phyloP scores from a whole-genome alignment of 2,113 vertebrate species.

The Naja naja region DNA sequence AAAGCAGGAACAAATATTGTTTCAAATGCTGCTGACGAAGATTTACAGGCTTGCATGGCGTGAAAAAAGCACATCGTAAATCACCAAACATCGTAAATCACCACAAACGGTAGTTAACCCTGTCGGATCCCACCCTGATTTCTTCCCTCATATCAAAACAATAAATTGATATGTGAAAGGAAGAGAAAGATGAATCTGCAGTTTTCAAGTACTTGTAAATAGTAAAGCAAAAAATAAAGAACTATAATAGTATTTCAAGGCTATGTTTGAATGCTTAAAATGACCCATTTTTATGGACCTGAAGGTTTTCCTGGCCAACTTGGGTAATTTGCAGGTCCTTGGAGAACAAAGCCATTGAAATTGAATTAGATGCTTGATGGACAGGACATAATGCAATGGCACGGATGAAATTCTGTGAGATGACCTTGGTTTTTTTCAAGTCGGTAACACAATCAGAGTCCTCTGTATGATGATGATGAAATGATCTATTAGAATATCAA shows the following conservation, averaged over 20 bases:
- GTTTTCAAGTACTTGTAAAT: neutral
- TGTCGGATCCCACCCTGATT: too few species aligned
- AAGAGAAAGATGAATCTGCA: neutral
- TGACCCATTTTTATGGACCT: neutral
- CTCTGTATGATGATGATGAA: neutral
- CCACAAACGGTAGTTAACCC: too few species aligned
- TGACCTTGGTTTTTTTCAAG: neutral
- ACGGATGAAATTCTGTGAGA: neutral
- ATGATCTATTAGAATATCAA: too few species aligned
- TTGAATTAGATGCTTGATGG: neutral
- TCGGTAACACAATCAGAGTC: neutral
- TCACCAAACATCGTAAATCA: too few species aligned
- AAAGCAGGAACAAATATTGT: too few species aligned
- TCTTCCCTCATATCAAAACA: neutral
- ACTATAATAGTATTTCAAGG: neutral
- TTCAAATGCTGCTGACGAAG: too few species aligned
- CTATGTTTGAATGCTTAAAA: neutral
- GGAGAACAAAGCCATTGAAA: neutral
- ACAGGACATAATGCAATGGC: neutral
- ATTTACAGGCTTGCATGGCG: too few species aligned
- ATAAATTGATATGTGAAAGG: neutral
- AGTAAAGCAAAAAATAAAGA: neutral
- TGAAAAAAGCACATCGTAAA: too few species aligned
- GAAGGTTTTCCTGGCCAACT: neutral
- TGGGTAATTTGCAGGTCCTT: neutral